A percentile compares a stretch with the other conserved stretches of the same genome.
Conservation (phyloP, 64 coral and sea anemone genomes). For the Actinia tenebrosa region DNA sequence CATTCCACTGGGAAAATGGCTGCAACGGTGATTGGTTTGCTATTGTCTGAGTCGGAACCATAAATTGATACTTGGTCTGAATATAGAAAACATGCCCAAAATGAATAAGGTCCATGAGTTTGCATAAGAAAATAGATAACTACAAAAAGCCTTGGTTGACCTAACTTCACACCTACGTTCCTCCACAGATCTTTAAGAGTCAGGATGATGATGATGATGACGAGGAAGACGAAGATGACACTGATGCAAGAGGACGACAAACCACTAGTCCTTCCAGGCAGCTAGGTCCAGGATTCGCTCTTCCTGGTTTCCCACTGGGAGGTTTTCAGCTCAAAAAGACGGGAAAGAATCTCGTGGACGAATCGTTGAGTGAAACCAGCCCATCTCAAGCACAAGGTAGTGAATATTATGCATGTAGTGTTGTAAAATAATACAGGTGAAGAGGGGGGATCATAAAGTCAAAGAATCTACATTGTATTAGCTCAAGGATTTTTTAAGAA, state of each 20-base stretch:
- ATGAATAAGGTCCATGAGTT: too few relatives aligned
- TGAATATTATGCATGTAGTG: not conserved
- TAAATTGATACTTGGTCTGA: too few relatives aligned
- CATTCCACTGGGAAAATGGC: too few relatives aligned
- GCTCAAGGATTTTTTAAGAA: too few relatives aligned
- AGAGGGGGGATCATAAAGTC: too few relatives aligned
- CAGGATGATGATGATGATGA: not conserved
- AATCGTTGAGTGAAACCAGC: not conserved
- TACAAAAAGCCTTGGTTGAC: too few relatives aligned
- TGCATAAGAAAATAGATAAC: too few relatives aligned
- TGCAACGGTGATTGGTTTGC: too few relatives aligned
- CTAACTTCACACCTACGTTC: not conserved
- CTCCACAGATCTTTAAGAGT: not conserved
- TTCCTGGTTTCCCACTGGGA: constrained; percentile 69
- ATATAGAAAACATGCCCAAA: too few relatives aligned
- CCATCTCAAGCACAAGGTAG: not conserved
- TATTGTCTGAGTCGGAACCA: too few relatives aligned
- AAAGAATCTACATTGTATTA: too few relatives aligned
- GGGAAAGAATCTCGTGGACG: constrained; percentile 68
- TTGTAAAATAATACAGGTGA: not conserved
- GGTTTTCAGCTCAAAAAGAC: constrained; percentile 81
- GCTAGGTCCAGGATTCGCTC: constrained; percentile 47
- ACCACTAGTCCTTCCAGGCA: constrained; percentile 6
- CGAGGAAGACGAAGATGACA: constrained; percentile 36
- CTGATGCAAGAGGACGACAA: constrained; percentile 16